Base-by-base conservation (phyloP, 2,113 vertebrate species). In the Misgurnus anguillicaudatus region DNA sequence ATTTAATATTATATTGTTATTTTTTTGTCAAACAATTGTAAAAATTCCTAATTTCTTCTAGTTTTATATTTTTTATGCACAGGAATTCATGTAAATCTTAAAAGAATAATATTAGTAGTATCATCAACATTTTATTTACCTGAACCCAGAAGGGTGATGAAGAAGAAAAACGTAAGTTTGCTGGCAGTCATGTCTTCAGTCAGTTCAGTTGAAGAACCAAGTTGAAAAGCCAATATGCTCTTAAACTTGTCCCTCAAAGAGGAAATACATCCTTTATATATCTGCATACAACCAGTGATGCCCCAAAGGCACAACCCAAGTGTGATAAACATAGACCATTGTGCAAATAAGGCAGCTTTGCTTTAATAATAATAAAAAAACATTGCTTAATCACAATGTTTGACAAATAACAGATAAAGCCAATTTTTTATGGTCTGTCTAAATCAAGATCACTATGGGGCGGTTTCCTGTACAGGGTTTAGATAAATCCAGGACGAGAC, bases 121-220 rank as follows among this genome's bases (percentile, higher is more conserved):
- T 0, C 9, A 24, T 21, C 31, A 68, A 9, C 1, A 19, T 6
- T n/a, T 68, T 0, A 38, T 62, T 73, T 86, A 93, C 92, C 89
- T 57, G 38, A 79, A 71, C 80, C 47, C 41, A 88, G 83, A 57
- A 89, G 78, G 17, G 80, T 75, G 7, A 86, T 48, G 21, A 85
- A 73, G 65, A 91, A 21, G 63, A 91, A 16, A 68, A 90, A 7
- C 6, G 77, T 36, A n/a, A 87, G 80, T 31, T 36, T 84, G 24
- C 87, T 17, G 11, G 21, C 62, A 24, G 83, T 81, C 90, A 91
- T 92, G 63, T 39, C 38, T 19, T 55, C n/a, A 53, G 74, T 48
- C 19, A 57, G 13, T 6, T 38, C 11, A 42, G 68, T 4, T 13
- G 13, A 51, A 51, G 3, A 51, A 13, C 2, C 48, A 51, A 14